phyloP scores from a whole-genome alignment of 2,888 invertebrate species.

The Melipona beecheii region DNA sequence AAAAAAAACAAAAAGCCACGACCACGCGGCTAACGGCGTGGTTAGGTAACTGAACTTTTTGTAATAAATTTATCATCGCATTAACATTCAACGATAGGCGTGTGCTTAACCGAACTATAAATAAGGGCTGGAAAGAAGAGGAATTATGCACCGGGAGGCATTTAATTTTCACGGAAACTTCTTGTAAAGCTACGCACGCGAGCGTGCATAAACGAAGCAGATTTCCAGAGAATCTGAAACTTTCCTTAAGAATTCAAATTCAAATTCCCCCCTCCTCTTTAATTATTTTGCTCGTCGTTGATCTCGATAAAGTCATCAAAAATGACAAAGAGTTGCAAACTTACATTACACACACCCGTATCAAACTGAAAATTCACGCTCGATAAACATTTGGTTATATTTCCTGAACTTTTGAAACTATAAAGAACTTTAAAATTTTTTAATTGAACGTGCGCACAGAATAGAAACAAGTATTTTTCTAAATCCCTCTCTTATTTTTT shows the following conservation, averaged over 20 bases:
- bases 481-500: too few species aligned
- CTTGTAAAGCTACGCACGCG: conserved; percentile 36
- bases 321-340: not conserved
- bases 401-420: too few species aligned
- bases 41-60: conserved; percentile 3
- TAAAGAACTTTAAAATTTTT: too few species aligned
- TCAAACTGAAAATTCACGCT: not conserved
- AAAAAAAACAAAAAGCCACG: too few species aligned
- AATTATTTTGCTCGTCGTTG: not conserved
- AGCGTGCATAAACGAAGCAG: conserved; percentile 35
- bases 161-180: conserved; percentile 50
- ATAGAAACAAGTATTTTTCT: too few species aligned
- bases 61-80: conserved; percentile 53
- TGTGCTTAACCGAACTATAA: conserved; percentile 45
- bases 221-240: conserved; percentile 44
- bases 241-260: conserved; percentile 14
- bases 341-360: not conserved
- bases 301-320: not conserved
- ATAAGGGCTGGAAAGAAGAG: conserved; percentile 42
- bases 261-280: too few species aligned
- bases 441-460: too few species aligned
- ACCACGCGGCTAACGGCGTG: not conserved
- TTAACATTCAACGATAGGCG: conserved; percentile 42
- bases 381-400: not conserved
- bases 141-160: conserved; percentile 48